Conservation (phyloP, 2,888 invertebrate species). For the Diabrotica balteata region DNA sequence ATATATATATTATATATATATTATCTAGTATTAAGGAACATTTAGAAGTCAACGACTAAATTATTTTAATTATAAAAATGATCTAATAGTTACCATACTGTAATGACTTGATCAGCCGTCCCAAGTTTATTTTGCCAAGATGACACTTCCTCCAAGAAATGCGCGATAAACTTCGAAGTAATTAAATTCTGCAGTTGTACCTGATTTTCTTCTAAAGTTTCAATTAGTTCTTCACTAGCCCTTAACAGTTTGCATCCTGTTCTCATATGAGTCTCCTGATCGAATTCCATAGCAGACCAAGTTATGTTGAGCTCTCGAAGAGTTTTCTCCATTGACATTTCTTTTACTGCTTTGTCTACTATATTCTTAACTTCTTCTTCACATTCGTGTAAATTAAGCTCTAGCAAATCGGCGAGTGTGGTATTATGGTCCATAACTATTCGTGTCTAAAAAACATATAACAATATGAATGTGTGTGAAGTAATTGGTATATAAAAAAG, state of each 20-base stretch:
- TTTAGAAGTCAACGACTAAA: no score
- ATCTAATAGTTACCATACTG: slow-evolving; percentile 74
- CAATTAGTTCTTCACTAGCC: slow-evolving; percentile 94
- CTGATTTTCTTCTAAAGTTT: slow-evolving; percentile 97
- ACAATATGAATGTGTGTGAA: no score
- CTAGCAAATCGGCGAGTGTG: slow-evolving; percentile 88
- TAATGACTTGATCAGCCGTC: slow-evolving; percentile 92
- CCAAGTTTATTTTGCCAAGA: slow-evolving; percentile 92
- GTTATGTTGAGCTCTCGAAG: slow-evolving; percentile 88
- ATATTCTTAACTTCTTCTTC: slow-evolving; percentile 98
- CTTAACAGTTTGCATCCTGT: slow-evolving; percentile 86
- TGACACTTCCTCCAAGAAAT: slow-evolving; percentile 94
- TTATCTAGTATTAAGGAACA: no score
- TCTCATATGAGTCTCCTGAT: slow-evolving; percentile 85
- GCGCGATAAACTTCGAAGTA: slow-evolving; percentile 95
- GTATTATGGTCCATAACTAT: slow-evolving; percentile 94
- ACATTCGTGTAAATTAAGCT: slow-evolving; percentile 92
- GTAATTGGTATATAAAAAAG: no score
- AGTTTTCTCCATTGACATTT: slow-evolving; percentile 98
- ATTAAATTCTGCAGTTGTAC: slow-evolving; percentile 95
- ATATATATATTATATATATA: no score
- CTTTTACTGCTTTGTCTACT: slow-evolving; percentile 97
- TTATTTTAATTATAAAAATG: no score
- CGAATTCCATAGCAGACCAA: slow-evolving; percentile 94
- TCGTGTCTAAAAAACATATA: slow-evolving; percentile 71